These are phyloP conservation scores for Thymelicus lineola DNA, from an alignment of 2,888 invertebrate species.

Conservation along the genomic window DNA sequence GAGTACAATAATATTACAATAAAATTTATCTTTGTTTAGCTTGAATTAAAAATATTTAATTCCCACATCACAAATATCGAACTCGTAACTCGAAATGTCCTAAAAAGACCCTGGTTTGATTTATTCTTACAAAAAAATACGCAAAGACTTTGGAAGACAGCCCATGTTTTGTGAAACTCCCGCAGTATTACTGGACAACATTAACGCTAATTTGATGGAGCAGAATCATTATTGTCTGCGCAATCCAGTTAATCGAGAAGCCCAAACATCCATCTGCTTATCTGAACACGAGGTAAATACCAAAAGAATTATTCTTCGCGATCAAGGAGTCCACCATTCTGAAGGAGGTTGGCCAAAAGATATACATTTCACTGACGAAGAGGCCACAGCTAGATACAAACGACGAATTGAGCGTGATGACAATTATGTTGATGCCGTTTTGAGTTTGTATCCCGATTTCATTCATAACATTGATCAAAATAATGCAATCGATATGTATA, in stretches of 20 bases:
- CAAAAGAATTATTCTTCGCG: constrained; percentile 72
- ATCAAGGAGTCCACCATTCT: constrained; percentile 86
- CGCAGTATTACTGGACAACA: constrained; percentile 60
- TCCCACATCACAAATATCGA: neutral
- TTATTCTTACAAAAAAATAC: constrained; percentile 67
- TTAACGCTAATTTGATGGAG: constrained; percentile 57
- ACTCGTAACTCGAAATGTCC: neutral
- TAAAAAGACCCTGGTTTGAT: neutral
- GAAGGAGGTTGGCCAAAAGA: constrained; percentile 95
- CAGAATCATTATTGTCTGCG: constrained; percentile 67
- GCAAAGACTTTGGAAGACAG: constrained; percentile 74
- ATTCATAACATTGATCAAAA: constrained; percentile 89
- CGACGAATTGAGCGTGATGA: constrained; percentile 92
- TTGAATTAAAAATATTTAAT: too few species aligned
- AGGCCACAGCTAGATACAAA: constrained; percentile 88
- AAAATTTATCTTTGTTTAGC: too few species aligned
- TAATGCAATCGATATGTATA: constrained; percentile 90
- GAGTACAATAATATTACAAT: too few species aligned
- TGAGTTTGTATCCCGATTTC: constrained; percentile 78
- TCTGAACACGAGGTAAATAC: constrained; percentile 84
- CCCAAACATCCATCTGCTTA: constrained; percentile 62
- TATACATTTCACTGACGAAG: constrained; percentile 85
- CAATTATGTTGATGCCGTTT: constrained; percentile 86
- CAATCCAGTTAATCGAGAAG: constrained; percentile 73
- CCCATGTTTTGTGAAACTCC: constrained; percentile 68